Conservation (phyloP, 2,888 invertebrate genomes). For the Catonia carolina region DNA sequence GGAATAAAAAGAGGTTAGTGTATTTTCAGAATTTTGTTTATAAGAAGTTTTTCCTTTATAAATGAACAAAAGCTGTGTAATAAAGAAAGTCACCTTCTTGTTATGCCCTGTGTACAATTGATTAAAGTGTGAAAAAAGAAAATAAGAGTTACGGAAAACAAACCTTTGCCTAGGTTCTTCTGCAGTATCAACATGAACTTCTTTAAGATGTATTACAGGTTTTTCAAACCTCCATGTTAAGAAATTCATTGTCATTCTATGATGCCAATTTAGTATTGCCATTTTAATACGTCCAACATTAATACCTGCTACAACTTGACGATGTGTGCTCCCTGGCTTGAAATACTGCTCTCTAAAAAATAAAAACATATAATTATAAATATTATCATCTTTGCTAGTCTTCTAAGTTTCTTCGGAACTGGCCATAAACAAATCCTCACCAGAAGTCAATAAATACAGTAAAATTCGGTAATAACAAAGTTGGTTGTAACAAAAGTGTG, state of each 20-base stretch:
- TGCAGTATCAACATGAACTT: conserved; percentile 62
- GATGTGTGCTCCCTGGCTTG: conserved; percentile 65
- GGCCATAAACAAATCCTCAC: too few species aligned
- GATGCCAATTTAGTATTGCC: conserved; percentile 70
- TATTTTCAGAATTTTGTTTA: too few species aligned
- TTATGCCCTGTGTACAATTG: not conserved
- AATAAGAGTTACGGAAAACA: conserved; percentile 35
- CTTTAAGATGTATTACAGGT: conserved; percentile 66
- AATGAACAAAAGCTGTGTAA: not conserved
- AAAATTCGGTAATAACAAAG: too few species aligned
- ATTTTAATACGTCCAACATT: conserved; percentile 60
- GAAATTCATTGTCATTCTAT: conserved; percentile 72
- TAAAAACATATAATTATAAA: conserved; percentile 11
- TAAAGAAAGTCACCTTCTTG: not conserved
- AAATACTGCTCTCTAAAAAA: conserved; percentile 47
- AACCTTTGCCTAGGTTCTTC: conserved; percentile 59
- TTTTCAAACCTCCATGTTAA: conserved; percentile 74
- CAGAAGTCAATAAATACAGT: too few species aligned
- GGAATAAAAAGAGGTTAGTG: too few species aligned
- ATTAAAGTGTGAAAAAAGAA: not conserved
- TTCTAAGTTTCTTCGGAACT: not conserved
- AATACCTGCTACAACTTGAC: conserved; percentile 58
- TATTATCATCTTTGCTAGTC: not conserved
- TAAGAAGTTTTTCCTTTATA: too few species aligned
- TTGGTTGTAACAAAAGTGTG: too few species aligned